Evolutionary conservation across 2,113 vertebrate genomes (phyloP).

Genomic region (Illadopsis cleaveri): DNA sequence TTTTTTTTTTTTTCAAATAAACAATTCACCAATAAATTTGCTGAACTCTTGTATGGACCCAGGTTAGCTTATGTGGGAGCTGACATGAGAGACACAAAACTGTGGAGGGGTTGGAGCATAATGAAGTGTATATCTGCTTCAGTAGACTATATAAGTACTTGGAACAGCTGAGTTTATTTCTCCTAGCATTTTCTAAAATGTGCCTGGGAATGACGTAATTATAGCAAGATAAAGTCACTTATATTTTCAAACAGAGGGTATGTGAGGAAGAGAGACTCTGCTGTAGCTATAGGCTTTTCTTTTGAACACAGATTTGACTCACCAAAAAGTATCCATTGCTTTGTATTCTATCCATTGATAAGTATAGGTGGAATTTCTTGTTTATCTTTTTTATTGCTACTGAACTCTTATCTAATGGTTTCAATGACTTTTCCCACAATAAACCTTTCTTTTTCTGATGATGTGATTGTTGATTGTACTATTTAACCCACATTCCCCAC

Average conservation of each 20-base stretch:
- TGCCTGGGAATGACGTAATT: neutral
- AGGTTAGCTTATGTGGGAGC: neutral
- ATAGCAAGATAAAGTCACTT: neutral
- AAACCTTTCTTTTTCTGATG: slow-evolving; percentile 32
- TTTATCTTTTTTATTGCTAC: slow-evolving; percentile 22
- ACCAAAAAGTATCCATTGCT: neutral
- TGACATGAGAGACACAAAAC: neutral
- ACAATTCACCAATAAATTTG: neutral
- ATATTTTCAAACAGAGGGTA: neutral
- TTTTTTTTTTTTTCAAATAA: neutral
- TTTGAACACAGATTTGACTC: neutral
- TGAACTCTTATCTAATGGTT: slow-evolving; percentile 46
- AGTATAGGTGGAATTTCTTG: neutral
- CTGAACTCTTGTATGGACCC: neutral
- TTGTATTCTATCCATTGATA: neutral
- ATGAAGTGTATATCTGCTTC: accelerated
- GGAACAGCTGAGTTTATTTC: neutral
- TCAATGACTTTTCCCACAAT: slow-evolving; percentile 55
- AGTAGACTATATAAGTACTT: neutral
- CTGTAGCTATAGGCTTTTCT: neutral
- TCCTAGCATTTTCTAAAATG: neutral
- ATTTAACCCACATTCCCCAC: neutral
- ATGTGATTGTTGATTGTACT: neutral
- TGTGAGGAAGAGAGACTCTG: neutral
- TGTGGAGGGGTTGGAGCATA: neutral